Evolutionary conservation across 2,113 vertebrate genomes (phyloP).

Genomic region (Balaenoptera acutorostrata): DNA sequence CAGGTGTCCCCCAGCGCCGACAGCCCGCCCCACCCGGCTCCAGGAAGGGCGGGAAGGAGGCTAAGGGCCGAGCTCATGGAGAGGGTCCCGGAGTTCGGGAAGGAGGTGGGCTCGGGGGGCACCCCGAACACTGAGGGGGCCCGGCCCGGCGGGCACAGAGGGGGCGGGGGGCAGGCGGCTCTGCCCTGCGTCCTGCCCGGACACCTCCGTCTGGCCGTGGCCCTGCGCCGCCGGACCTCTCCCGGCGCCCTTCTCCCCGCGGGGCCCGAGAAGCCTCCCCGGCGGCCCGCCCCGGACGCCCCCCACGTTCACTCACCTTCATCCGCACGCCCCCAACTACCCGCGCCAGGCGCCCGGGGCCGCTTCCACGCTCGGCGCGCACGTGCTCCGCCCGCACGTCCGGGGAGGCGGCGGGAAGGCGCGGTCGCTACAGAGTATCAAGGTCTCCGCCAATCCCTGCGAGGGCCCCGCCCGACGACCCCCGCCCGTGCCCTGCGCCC

Average conservation of each 20-base stretch:
- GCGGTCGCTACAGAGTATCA: not conserved
- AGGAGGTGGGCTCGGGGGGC: not conserved
- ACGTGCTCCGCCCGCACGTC: not conserved
- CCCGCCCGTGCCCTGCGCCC: not conserved
- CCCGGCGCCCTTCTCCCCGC: not conserved
- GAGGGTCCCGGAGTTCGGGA: not conserved
- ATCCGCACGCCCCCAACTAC: rapidly evolving
- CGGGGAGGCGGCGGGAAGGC: not conserved
- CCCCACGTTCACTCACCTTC: too few species aligned
- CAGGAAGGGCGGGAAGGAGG: too few species aligned
- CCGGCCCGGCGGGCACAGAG: not conserved
- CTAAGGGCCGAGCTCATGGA: not conserved
- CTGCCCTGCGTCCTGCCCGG: not conserved
- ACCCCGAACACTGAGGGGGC: not conserved
- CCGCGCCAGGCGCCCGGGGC: rapidly evolving
- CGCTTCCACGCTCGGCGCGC: not conserved
- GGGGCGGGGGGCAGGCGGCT: not conserved
- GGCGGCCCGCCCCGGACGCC: not conserved
- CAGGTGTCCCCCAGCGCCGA: not conserved
- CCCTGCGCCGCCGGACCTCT: not conserved
- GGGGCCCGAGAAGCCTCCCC: not conserved
- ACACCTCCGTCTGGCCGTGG: not conserved
- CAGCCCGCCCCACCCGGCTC: not conserved
- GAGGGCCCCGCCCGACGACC: not conserved
- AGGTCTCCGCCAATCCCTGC: not conserved